These are phyloP conservation scores for Leucoraja ocellata DNA, from an alignment of 2,797 vertebrate genomes.

Conservation along the genomic window DNA sequence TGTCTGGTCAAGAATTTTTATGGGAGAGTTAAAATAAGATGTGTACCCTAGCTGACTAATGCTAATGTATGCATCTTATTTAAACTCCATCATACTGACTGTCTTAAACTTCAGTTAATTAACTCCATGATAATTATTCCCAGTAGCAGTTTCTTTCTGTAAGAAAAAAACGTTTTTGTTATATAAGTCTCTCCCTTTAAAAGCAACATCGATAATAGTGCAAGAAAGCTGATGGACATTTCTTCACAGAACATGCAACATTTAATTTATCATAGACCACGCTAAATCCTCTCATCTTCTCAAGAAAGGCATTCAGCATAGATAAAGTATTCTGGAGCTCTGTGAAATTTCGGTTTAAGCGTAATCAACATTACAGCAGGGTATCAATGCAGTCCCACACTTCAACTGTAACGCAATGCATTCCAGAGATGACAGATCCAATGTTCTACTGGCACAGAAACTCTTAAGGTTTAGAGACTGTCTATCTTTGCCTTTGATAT, in stretches of 20 bases:
- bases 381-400: neutral
- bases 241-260: neutral
- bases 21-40: neutral
- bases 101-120: neutral
- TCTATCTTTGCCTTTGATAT: neutral
- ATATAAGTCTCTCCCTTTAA: neutral
- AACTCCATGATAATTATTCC: neutral
- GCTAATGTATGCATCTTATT: neutral
- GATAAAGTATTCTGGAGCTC: neutral
- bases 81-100: neutral
- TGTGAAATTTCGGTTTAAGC: slow-evolving; percentile 25
- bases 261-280: neutral
- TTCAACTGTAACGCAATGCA: slow-evolving; percentile 20
- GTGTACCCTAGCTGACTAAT: neutral
- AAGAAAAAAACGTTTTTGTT: neutral
- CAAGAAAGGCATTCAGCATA: neutral
- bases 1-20: neutral
- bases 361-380: slow-evolving; percentile 30
- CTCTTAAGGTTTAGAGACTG: neutral
- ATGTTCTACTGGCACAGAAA: neutral
- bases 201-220: neutral
- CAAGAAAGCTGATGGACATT: neutral
- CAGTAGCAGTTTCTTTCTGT: neutral
- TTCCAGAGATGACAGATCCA: slow-evolving; percentile 23
- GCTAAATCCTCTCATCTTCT: slow-evolving; percentile 5